These are phyloP conservation scores for Microplitis mediator DNA, from an alignment of 1,140 invertebrate genomes.

Conservation along the genomic window DNA sequence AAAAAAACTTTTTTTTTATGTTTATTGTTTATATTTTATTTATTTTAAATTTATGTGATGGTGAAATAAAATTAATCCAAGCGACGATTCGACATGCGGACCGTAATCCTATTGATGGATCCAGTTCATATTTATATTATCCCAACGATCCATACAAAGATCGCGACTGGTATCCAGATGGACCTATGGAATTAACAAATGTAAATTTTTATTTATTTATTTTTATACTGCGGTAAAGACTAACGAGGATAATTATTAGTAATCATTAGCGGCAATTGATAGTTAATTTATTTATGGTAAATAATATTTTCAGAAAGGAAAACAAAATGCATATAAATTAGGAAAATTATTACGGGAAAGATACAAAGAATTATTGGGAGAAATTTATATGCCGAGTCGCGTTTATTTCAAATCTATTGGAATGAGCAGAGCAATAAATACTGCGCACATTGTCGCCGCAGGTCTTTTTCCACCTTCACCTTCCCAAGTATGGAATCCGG, in stretches of 20 bases:
- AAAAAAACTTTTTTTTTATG: no score
- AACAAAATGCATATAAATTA: constrained; percentile 21
- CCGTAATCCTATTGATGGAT: constrained; percentile 49
- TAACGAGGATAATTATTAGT: neutral
- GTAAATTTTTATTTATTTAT: constrained; percentile 20
- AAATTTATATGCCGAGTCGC: constrained; percentile 3
- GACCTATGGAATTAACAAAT: constrained; percentile 38
- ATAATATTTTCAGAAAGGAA: constrained; percentile 23
- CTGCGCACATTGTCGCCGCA: constrained; percentile 26
- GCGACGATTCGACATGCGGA: constrained; percentile 43
- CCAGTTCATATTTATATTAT: constrained; percentile 30
- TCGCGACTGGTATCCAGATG: constrained; percentile 41
- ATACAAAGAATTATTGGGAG: constrained; percentile 21
- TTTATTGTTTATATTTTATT: neutral
- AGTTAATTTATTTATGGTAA: neutral
- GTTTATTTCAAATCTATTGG: constrained; percentile 22
- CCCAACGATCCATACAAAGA: constrained; percentile 45
- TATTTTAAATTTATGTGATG: neutral
- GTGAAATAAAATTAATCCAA: constrained; percentile 28
- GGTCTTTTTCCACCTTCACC: constrained; percentile 27
- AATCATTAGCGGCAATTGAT: no score
- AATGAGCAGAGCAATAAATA: constrained; percentile 16
- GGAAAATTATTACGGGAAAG: constrained; percentile 19
- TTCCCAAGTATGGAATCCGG: constrained; percentile 27
- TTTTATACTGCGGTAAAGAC: neutral